phyloP scores from a whole-genome alignment of 1,140 invertebrate species.

The Phymorhynchus buccinoides region DNA sequence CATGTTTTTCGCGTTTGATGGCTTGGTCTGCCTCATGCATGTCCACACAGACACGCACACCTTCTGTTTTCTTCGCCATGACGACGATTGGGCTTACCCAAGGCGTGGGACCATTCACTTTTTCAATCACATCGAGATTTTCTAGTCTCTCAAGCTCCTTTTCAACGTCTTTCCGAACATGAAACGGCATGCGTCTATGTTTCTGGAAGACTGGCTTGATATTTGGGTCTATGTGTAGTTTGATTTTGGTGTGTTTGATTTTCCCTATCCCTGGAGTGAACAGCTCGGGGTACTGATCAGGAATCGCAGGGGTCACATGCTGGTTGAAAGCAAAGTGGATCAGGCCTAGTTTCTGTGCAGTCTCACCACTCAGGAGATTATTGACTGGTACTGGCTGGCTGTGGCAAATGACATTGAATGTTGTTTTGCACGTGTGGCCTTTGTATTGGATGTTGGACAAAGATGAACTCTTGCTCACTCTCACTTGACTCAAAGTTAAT shows the following conservation, averaged over 20 bases:
- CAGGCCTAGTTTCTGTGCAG: background rate
- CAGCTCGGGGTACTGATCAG: background rate
- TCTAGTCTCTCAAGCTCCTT: conserved; percentile 27
- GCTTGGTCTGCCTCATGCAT: background rate
- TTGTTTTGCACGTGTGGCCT: background rate
- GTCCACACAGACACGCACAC: background rate
- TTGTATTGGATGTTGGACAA: background rate
- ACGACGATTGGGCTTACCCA: background rate
- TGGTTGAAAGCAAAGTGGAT: background rate
- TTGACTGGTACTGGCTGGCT: background rate
- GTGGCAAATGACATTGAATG: background rate
- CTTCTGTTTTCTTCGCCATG: background rate
- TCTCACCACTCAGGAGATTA: background rate
- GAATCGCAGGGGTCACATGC: no score
- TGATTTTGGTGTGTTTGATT: background rate
- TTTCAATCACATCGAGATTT: background rate
- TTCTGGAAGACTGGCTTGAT: conserved; percentile 32
- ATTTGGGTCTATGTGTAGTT: conserved; percentile 6
- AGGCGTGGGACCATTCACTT: background rate
- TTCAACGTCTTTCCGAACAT: conserved; percentile 36
- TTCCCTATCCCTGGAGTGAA: background rate
- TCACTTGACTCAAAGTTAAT: no score
- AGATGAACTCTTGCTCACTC: no score
- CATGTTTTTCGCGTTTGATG: no score
- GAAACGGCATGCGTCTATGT: conserved; percentile 38